Percentiles rank a stretch among this genome's conserved stretches.
These are phyloP conservation scores for Sipha maydis DNA, from an alignment of 2,888 invertebrate species.

Conservation along the genomic window DNA sequence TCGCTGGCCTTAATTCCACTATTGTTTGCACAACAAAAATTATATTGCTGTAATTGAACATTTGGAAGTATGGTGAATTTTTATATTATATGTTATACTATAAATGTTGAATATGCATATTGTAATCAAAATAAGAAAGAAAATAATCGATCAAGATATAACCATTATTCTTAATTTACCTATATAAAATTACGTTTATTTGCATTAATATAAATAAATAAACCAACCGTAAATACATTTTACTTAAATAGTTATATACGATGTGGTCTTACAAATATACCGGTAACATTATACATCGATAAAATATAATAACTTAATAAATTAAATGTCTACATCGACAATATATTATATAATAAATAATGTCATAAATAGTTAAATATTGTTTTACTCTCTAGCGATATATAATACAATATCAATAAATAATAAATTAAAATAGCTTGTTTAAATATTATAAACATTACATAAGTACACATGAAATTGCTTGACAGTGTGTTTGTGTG, in stretches of 20 bases:
- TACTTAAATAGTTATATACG: not conserved
- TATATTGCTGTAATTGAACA: too few relatives aligned
- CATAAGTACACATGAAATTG: not conserved
- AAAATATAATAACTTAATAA: slow-evolving; percentile 47
- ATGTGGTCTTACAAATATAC: slow-evolving; percentile 9
- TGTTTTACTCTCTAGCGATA: slow-evolving; percentile 15
- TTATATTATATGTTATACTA: too few relatives aligned
- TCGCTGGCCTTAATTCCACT: too few relatives aligned
- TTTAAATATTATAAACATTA: not conserved
- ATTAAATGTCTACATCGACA: slow-evolving; percentile 29
- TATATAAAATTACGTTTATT: slow-evolving; percentile 38
- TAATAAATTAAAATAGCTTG: slow-evolving; percentile 38
- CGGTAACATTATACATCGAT: slow-evolving; percentile 11
- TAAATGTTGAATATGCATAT: too few relatives aligned
- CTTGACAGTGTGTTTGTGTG: too few relatives aligned
- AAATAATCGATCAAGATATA: too few relatives aligned
- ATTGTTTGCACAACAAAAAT: too few relatives aligned
- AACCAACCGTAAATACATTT: not conserved
- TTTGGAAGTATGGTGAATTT: too few relatives aligned
- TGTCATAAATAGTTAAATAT: slow-evolving; percentile 25
- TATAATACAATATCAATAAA: slow-evolving; percentile 24
- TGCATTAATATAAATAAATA: slow-evolving; percentile 43
- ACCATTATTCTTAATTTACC: not conserved
- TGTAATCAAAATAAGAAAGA: too few relatives aligned
- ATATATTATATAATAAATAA: not conserved